phyloP scores from a whole-genome alignment of 2,113 vertebrate species.

The Tragulus kanchil region DNA sequence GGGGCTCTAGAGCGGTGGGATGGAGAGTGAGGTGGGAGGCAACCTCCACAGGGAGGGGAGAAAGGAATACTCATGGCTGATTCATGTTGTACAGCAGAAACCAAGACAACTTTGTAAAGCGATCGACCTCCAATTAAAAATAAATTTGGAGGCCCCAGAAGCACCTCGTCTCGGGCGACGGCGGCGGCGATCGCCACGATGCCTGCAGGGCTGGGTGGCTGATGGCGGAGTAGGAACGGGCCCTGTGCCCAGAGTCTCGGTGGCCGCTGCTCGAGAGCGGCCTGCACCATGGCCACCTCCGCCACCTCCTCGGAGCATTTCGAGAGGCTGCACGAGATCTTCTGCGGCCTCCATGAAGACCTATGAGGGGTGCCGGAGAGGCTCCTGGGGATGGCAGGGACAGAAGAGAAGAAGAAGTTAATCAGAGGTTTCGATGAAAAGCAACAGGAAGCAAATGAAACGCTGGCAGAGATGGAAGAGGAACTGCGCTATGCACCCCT shows the following conservation, averaged over 20 bases:
- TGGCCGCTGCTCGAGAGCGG: background rate
- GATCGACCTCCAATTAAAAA: too few relatives aligned
- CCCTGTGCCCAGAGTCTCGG: background rate
- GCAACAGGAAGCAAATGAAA: too few relatives aligned
- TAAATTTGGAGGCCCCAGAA: constrained; percentile 60
- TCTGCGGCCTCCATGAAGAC: constrained; percentile 90
- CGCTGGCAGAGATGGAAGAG: constrained; percentile 96
- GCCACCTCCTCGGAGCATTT: constrained; percentile 94
- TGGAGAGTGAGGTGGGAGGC: too few relatives aligned
- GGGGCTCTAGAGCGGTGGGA: too few relatives aligned
- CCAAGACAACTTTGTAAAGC: too few relatives aligned
- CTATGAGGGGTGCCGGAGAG: constrained; percentile 89
- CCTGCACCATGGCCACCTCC: constrained; percentile 83
- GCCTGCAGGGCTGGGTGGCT: constrained; percentile 40
- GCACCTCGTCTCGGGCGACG: background rate
- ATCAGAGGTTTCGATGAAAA: too few relatives aligned
- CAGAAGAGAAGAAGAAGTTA: constrained; percentile 64
- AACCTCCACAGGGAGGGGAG: too few relatives aligned
- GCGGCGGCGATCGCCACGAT: background rate
- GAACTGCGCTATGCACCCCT: constrained; percentile 93
- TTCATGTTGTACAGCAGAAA: too few relatives aligned
- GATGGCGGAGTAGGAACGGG: background rate
- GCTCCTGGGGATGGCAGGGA: constrained; percentile 86
- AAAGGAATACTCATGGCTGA: too few relatives aligned
- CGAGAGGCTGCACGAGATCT: constrained; percentile 96